Base-by-base conservation (phyloP, 2,797 vertebrate genomes). In the Sus cebifrons region DNA sequence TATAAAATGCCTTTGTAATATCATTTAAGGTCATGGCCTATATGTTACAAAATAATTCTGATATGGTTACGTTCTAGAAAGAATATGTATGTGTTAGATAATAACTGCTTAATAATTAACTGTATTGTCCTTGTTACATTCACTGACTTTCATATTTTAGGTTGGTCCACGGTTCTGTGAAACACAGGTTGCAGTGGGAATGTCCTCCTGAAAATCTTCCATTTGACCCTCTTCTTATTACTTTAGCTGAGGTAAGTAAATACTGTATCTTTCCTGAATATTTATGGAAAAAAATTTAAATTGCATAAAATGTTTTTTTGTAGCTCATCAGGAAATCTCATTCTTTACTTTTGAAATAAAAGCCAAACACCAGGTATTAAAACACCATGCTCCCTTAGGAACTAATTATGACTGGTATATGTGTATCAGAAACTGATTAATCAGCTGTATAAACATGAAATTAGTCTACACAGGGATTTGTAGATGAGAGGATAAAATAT, bases 171-270 rank as follows among this genome's bases (percentile, higher is more conserved):
- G 99, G 99, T 20, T 99, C 99, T 64, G 98, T 99, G 68, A 99
- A 98, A 79, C 99, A 99, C 98, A 98, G 95, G 95, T 82, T 99
- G 58, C 98, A 98, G 2, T 99, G 99, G 99, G 98, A 99, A 4
- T 98, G 98, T 86, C 98, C 95, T 93, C 99, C 98, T 95, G 98
- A 98, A 98, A 98, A 96, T 9, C 96, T 99, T 96, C 94, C 98
- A 3, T 99, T 99, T 97, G 99, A 99, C 97, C 99, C 99, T 95
- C 98, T 99, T 89, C 98, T 99, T 93, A 96, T 99, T 92, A 99
- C 98, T 40, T 70, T 99, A 96, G 99, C 99, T 86, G 99, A 99
- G 98, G 99, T 99, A 98, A 98, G 73, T 99, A 98, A 98, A 79
- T 17, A 60, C 29, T 70, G 0, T 73, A n/a, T 95, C 73, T 70